These are phyloP conservation scores for Silurus aristotelis DNA, from an alignment of 2,797 vertebrate species.

Conservation along the genomic window DNA sequence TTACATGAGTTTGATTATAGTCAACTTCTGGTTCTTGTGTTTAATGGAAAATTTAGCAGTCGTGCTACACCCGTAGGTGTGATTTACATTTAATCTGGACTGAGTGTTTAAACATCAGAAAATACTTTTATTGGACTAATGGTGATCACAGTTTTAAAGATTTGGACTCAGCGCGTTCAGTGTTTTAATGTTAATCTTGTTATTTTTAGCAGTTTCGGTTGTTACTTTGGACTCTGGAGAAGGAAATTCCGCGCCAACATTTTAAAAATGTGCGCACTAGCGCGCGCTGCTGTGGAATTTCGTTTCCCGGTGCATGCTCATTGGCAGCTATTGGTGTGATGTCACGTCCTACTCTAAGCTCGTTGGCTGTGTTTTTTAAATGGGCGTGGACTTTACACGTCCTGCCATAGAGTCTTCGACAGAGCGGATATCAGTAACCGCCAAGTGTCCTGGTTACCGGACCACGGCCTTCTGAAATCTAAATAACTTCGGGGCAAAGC, in stretches of 20 bases:
- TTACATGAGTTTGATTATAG: no score
- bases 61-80: no score
- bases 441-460: slow-evolving; percentile 52
- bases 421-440: slow-evolving; percentile 66
- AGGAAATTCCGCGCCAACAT: slow-evolving; percentile 40
- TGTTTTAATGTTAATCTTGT: background rate
- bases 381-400: slow-evolving; percentile 59
- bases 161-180: background rate
- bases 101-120: background rate
- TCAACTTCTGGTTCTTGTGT: no score
- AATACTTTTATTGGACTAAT: background rate
- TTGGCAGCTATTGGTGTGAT: slow-evolving; percentile 58
- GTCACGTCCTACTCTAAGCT: fast-evolving
- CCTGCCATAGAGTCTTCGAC: slow-evolving; percentile 60
- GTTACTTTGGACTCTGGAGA: background rate
- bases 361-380: background rate
- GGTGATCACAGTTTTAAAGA: background rate
- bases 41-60: no score
- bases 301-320: slow-evolving; percentile 50
- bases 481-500: background rate
- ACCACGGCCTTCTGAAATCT: slow-evolving; percentile 39
- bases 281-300: slow-evolving; percentile 71
- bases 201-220: background rate
- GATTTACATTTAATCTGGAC: no score
- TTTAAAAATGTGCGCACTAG: slow-evolving; percentile 64